Base-by-base conservation (phyloP, 2,113 vertebrate species). In the Pseudopodoces humilis region DNA sequence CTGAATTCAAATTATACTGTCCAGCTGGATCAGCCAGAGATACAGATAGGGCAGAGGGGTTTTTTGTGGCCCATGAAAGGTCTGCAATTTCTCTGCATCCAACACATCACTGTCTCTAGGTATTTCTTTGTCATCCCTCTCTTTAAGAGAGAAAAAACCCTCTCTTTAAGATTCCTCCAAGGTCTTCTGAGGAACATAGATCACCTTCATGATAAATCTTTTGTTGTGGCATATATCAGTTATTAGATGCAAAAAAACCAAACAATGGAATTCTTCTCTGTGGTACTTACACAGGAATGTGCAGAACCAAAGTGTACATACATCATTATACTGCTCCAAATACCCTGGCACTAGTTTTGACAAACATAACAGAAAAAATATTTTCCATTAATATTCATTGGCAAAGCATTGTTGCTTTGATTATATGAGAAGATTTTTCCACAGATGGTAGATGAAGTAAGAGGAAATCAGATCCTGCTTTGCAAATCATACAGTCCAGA, bases 251-350 rank as follows among this genome's bases (percentile, higher is more conserved):
- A 55, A 65, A 63, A 53, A 52, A 1, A 3, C 2, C 37, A 50
- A 65, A 64, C 23, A 58, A 33, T 69, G 31, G 8, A n/a, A 46
- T 39, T 76, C 28, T 83, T 75, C 31, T 58, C 20, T 70, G 20
- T 69, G 35, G 37, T 52, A 60, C 44, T 84, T 76, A 60, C 3
- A 41, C 10, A 43, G 6, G 25, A 46, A 33, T 1, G 1, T 31
- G 17, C 27, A 65, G 50, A 89, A 65, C 22, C 11, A 62, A 77
- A 44, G 7, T 0, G 0, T 12, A 24, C 0, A 0, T 50, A 7
- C 31, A 52, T 31, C 2, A 2, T 59, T 50, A 14, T 13, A n/a
- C 30, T 53, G 9, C 70, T 81, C 46, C 0, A 2, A 43, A 68
- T 46, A 65, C 23, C 12, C 35, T 58, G 0, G 1, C 3, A 5